Conservation (phyloP, 2,113 vertebrate species). For the Engraulis encrasicolus region DNA sequence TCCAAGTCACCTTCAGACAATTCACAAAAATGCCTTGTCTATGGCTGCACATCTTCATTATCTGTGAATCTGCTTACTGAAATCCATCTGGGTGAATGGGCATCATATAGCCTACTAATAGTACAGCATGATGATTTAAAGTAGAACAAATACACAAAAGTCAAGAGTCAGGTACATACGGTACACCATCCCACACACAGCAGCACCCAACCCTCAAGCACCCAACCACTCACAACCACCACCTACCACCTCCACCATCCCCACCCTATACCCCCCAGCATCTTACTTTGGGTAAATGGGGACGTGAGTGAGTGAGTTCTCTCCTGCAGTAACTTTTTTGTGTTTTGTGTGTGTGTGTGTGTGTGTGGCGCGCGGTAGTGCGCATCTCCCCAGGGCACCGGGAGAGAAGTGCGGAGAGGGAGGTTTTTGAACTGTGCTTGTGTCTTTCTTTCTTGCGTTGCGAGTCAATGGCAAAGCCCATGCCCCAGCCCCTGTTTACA, state of each 20-base stretch:
- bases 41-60: not conserved
- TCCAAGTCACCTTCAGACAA: not conserved
- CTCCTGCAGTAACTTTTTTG: conserved; percentile 21
- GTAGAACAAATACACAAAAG: conserved; percentile 15
- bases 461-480: conserved; percentile 51
- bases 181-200: not conserved
- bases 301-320: conserved; percentile 14
- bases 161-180: not conserved
- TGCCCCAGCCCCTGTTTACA: conserved; percentile 58
- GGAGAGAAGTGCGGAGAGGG: conserved; percentile 47
- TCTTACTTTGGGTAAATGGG: conserved; percentile 2
- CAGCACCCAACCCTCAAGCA: too few relatives aligned
- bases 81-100: not conserved
- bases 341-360: not conserved
- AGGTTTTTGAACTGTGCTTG: conserved; percentile 55
- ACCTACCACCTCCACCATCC: not conserved
- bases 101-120: too few relatives aligned
- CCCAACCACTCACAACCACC: too few relatives aligned
- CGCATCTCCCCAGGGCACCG: conserved; percentile 36
- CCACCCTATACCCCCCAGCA: not conserved
- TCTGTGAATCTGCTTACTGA: not conserved
- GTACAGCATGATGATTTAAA: not conserved
- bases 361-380: conserved; percentile 15
- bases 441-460: too few relatives aligned
- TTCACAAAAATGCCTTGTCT: too few relatives aligned